phyloP scores from a whole-genome alignment of 2,888 invertebrate species.

The Chesias legatella region DNA sequence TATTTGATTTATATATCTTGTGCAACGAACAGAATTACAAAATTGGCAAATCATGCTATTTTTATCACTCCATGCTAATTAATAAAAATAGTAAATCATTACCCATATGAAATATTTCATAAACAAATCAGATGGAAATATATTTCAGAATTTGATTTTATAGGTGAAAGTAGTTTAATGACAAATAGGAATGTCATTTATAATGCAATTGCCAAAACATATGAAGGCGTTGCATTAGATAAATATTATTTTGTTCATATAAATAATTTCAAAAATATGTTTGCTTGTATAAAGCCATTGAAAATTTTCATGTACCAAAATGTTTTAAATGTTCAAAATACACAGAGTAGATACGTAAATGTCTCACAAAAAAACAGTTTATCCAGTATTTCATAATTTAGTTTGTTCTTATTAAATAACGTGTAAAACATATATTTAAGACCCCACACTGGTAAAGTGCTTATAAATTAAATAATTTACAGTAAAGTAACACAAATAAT shows the following conservation, averaged over 20 bases:
- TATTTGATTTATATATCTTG: no score
- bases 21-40: no score
- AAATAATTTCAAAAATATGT: slow-evolving; percentile 23
- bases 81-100: slow-evolving; percentile 9
- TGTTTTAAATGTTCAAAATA: slow-evolving; percentile 13
- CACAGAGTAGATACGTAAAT: slow-evolving; percentile 3
- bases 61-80: slow-evolving; percentile 28
- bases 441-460: slow-evolving; percentile 16
- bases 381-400: neutral
- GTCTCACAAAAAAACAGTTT: slow-evolving; percentile 6
- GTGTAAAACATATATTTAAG: slow-evolving; percentile 2
- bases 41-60: slow-evolving; percentile 29
- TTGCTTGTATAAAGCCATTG: slow-evolving; percentile 16
- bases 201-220: slow-evolving; percentile 63
- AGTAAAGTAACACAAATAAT: slow-evolving; percentile 11
- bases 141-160: slow-evolving; percentile 47
- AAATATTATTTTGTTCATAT: slow-evolving; percentile 28
- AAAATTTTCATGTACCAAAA: slow-evolving; percentile 15
- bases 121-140: slow-evolving; percentile 10
- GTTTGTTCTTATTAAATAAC: slow-evolving; percentile 9
- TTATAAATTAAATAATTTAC: slow-evolving; percentile 14
- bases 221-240: slow-evolving; percentile 61
- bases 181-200: slow-evolving; percentile 36
- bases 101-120: slow-evolving; percentile 19
- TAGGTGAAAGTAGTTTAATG: slow-evolving; percentile 57